Percentiles rank a stretch among this genome's conserved stretches.
These are phyloP conservation scores for Aphis gossypii DNA, from an alignment of 1,140 invertebrate genomes.

Conservation along the genomic window DNA sequence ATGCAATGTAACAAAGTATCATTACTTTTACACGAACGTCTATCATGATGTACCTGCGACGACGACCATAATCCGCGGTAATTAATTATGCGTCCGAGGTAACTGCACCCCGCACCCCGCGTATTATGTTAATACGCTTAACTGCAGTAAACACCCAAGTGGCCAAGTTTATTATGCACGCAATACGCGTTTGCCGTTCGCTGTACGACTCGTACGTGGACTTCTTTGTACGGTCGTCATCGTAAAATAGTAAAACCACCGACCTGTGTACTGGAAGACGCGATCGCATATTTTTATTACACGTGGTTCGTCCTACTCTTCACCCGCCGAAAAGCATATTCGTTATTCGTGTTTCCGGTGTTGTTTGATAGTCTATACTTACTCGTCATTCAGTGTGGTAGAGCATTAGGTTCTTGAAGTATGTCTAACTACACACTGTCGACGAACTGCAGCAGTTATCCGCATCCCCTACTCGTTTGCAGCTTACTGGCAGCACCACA, in stretches of 20 bases:
- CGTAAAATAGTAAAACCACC: not conserved
- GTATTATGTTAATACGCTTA: not conserved
- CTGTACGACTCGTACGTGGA: not conserved
- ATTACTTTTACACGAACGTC: not conserved
- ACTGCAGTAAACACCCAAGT: not conserved
- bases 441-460: too few relatives aligned
- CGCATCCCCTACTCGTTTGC: too few relatives aligned
- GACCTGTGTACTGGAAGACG: not conserved
- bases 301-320: too few relatives aligned
- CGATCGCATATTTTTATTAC: not conserved
- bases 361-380: too few relatives aligned
- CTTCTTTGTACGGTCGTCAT: not conserved
- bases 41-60: not conserved
- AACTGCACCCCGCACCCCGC: not conserved
- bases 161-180: not conserved
- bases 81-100: conserved; percentile 2
- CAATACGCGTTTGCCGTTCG: not conserved
- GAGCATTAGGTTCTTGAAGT: too few relatives aligned
- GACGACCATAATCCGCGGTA: not conserved
- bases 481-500: too few relatives aligned
- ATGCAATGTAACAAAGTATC: not conserved
- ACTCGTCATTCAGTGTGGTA: too few relatives aligned
- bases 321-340: too few relatives aligned
- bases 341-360: too few relatives aligned
- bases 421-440: too few relatives aligned